Evolutionary conservation across 2,113 vertebrate genomes (phyloP), one percentile per base, ranked within the genome.

Genomic region (Hirundichthys speculiger): DNA sequence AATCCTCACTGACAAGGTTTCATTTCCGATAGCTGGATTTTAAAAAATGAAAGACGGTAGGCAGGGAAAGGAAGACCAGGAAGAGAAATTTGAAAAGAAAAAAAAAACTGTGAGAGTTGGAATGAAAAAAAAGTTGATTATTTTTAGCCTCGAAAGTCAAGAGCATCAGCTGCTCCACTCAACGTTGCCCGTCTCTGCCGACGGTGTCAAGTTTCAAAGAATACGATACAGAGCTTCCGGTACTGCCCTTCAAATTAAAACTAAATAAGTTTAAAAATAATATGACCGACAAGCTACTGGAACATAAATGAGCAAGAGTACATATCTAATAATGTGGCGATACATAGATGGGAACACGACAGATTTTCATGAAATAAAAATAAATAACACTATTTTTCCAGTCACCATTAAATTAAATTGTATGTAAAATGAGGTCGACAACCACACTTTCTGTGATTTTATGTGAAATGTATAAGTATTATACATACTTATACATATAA

Each of bases 101-200:
- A 9, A 40, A 50, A 66, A 49, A n/a, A 64, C 15, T 34, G 50
- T 21, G 40, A 39, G 73, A 85, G 79, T 68, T 2, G 64, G 68
- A 85, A 61, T 63, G 77, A 79, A 80, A 72, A 84, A 82, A 84
- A 82, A 73, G 79, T 69, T 71, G 90, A 93, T 94, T 98, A 98
- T 98, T 98, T 98, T 98, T 97, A 97, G 96, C 89, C 86, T 79
- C 64, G 74, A 42, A 25, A 50, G 59, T 62, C 21, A 41, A 27
- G 84, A 83, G 90, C 87, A 92, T 94, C 96, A 97, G 95, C 94
- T 95, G 91, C 85, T 75, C 74, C 40, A 48, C 71, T 57, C 59
- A 42, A 62, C 64, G 91, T 91, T 54, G 72, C 25, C 40, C 3
- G 41, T 16, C 39, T 62, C 46, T n/a, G 69, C 15, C 12, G 11